A percentile compares a stretch with the other conserved stretches of the same genome.
phyloP scores from a whole-genome alignment of 1,140 invertebrate species.

The Phymastichus coffea region DNA sequence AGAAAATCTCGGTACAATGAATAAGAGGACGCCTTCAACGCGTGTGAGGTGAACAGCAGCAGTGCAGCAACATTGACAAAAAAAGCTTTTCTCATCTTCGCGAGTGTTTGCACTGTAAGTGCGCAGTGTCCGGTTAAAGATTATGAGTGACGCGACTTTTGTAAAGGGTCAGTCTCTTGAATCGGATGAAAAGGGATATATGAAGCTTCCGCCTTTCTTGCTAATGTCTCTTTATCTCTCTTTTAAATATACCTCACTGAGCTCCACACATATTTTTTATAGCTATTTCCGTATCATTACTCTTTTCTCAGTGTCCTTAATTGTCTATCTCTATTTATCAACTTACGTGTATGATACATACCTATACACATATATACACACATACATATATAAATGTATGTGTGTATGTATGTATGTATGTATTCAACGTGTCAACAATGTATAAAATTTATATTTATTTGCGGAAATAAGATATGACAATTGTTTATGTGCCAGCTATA shows the following conservation, averaged over 20 bases:
- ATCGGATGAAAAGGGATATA: slow-evolving; percentile 43
- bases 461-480: no score
- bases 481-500: no score
- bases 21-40: no score
- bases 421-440: slow-evolving; percentile 46
- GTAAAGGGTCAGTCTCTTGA: slow-evolving; percentile 45
- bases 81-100: background rate
- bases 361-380: slow-evolving; percentile 20
- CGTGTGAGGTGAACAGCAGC: no score
- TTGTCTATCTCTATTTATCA: slow-evolving; percentile 26
- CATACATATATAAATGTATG: slow-evolving; percentile 14
- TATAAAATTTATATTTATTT: no score
- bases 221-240: slow-evolving; percentile 38
- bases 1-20: no score
- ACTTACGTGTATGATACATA: slow-evolving; percentile 25
- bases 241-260: slow-evolving; percentile 44
- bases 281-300: no score
- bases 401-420: slow-evolving; percentile 30
- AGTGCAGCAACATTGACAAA: no score
- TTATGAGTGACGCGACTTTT: no score
- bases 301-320: no score
- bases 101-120: no score
- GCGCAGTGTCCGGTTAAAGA: no score
- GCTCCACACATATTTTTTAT: slow-evolving; percentile 46
- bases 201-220: slow-evolving; percentile 56